Conservation (phyloP, 2,797 vertebrate species). For the Intellagama lesueurii region DNA sequence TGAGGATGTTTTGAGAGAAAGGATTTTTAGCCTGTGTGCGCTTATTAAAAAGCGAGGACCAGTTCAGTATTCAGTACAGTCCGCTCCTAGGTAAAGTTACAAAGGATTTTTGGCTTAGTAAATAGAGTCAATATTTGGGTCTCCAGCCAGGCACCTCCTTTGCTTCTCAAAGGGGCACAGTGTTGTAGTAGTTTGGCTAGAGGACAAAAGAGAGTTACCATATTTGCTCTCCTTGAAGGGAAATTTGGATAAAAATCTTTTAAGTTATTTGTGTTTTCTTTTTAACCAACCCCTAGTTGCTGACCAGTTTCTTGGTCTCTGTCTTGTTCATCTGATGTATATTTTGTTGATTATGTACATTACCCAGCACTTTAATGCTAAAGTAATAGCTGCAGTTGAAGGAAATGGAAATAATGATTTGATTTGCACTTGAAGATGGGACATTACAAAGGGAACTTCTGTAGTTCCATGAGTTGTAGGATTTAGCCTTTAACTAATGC, state of each 20-base stretch:
- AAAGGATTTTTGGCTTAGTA: background rate
- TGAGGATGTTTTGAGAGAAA: background rate
- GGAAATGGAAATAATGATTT: too few species aligned
- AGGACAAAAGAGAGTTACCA: background rate
- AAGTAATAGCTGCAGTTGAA: background rate
- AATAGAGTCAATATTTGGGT: background rate
- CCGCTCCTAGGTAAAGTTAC: background rate
- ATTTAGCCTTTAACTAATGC: background rate
- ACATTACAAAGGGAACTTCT: background rate
- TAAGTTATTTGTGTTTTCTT: too few species aligned
- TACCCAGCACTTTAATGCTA: background rate
- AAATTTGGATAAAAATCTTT: too few species aligned
- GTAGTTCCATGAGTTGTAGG: background rate
- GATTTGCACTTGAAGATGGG: background rate
- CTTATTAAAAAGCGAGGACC: background rate
- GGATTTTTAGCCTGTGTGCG: background rate
- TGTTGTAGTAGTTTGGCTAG: background rate
- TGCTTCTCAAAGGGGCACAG: background rate
- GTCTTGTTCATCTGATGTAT: background rate
- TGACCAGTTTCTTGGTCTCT: background rate
- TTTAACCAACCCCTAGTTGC: too few species aligned
- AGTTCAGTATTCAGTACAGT: background rate
- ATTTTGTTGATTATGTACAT: background rate
- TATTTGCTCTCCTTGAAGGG: background rate
- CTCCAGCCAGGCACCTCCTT: background rate